Conservation (phyloP, 2,797 vertebrate genomes). For the Melopsittacus undulatus region DNA sequence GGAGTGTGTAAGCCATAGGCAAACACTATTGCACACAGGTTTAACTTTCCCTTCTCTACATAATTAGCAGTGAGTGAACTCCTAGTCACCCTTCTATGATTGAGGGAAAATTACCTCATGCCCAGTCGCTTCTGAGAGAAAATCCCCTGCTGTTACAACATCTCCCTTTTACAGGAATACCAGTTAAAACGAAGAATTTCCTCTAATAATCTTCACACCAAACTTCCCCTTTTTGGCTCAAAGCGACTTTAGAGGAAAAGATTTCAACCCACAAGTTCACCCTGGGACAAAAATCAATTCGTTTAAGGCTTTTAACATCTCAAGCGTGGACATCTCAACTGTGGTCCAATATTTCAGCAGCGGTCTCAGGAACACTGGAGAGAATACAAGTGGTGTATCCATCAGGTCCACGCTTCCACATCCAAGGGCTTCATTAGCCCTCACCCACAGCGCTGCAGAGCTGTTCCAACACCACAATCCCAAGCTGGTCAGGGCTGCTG, state of each 20-base stretch:
- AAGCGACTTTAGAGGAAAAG: neutral
- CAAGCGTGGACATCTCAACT: neutral
- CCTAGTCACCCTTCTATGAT: constrained; percentile 9
- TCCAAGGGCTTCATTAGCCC: neutral
- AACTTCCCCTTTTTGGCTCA: constrained; percentile 36
- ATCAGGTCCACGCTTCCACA: neutral
- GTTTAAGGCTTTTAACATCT: neutral
- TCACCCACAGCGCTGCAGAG: neutral
- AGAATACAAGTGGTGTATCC: neutral
- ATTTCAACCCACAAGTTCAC: constrained; percentile 25
- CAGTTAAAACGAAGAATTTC: constrained; percentile 40
- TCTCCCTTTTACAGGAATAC: constrained; percentile 60
- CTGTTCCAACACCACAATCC: neutral
- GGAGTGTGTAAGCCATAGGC: neutral
- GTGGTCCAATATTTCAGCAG: neutral
- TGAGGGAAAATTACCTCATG: constrained; percentile 45
- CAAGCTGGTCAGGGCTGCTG: neutral
- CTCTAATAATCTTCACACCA: constrained; percentile 29
- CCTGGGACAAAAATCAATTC: neutral
- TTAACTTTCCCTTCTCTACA: neutral
- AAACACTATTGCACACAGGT: neutral
- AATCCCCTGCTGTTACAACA: constrained; percentile 58
- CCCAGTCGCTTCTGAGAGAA: neutral
- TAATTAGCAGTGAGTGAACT: constrained; percentile 3
- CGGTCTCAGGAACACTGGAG: neutral